Conservation (phyloP, 2,113 vertebrate genomes). For the Neogobius melanostomus region DNA sequence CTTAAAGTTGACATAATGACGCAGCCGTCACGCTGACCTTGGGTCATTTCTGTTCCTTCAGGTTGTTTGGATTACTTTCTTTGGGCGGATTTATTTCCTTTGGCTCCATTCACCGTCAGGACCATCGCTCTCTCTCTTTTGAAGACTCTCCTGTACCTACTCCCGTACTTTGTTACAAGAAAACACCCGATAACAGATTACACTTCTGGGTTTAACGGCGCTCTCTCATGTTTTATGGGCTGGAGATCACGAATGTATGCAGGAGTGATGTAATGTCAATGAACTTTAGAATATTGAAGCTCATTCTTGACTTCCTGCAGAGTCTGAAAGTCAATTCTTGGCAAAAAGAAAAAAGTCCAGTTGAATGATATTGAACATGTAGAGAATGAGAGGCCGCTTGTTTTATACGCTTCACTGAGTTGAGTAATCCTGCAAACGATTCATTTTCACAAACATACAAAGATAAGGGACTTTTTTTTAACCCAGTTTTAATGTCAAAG, state of each 20-base stretch:
- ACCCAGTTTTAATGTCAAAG: too few relatives aligned
- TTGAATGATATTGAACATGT: too few relatives aligned
- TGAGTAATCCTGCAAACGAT: too few relatives aligned
- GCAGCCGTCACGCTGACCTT: too few relatives aligned
- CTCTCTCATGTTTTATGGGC: constrained; percentile 6
- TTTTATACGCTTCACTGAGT: too few relatives aligned
- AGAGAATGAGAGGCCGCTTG: too few relatives aligned
- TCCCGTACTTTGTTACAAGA: constrained; percentile 1
- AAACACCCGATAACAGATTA: constrained; percentile 21
- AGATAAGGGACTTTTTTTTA: too few relatives aligned
- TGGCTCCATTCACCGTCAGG: not conserved
- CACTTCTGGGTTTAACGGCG: constrained; percentile 9
- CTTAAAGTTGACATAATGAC: constrained; percentile 33
- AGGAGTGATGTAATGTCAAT: constrained; percentile 8
- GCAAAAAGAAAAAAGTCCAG: too few relatives aligned
- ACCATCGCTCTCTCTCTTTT: constrained; percentile 8
- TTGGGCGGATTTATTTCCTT: constrained; percentile 11
- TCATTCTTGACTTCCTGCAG: not conserved
- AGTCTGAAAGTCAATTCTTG: not conserved
- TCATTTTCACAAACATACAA: too few relatives aligned
- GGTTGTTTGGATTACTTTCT: constrained; percentile 12
- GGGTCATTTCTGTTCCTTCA: too few relatives aligned
- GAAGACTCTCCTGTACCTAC: constrained; percentile 34
- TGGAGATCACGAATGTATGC: constrained; percentile 8
- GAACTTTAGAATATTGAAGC: not conserved